These are phyloP conservation scores for Loriculus beryllinus DNA, from an alignment of 2,797 vertebrate genomes.

Conservation along the genomic window DNA sequence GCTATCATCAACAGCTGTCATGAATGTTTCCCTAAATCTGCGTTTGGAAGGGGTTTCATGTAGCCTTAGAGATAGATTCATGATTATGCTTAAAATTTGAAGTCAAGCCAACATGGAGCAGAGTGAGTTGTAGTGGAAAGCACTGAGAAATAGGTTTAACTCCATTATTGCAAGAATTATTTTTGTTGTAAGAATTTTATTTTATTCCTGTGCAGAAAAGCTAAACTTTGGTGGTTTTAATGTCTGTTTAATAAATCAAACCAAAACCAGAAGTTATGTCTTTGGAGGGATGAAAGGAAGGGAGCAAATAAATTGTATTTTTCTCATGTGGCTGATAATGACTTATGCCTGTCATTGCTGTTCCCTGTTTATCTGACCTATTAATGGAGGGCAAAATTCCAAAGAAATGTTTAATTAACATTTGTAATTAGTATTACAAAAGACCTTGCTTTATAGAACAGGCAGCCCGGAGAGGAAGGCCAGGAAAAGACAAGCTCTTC, in stretches of 20 bases:
- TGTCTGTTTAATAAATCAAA: conserved; percentile 35
- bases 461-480: conserved; percentile 62
- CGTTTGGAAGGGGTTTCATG: not conserved
- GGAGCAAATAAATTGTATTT: conserved; percentile 52
- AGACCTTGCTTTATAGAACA: conserved; percentile 62
- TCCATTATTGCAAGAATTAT: not conserved
- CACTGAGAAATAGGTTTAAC: not conserved
- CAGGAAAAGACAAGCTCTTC: conserved; percentile 72
- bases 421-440: conserved; percentile 75
- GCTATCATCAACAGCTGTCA: conserved; percentile 29
- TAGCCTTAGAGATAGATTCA: not conserved
- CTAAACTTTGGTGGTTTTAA: not conserved
- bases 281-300: conserved; percentile 3
- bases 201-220: not conserved
- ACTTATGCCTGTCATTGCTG: conserved; percentile 49
- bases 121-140: not conserved
- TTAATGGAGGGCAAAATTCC: conserved; percentile 73
- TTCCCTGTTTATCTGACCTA: conserved; percentile 74
- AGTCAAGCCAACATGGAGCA: not conserved
- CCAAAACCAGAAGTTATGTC: conserved; percentile 12
- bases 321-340: conserved; percentile 27
- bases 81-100: not conserved
- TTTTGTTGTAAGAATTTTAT: not conserved
- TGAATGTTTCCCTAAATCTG: not conserved
- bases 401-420: conserved; percentile 80